These are phyloP conservation scores for Druon quercuslanigerum DNA, from an alignment of 1,140 invertebrate genomes.

Conservation along the genomic window DNA sequence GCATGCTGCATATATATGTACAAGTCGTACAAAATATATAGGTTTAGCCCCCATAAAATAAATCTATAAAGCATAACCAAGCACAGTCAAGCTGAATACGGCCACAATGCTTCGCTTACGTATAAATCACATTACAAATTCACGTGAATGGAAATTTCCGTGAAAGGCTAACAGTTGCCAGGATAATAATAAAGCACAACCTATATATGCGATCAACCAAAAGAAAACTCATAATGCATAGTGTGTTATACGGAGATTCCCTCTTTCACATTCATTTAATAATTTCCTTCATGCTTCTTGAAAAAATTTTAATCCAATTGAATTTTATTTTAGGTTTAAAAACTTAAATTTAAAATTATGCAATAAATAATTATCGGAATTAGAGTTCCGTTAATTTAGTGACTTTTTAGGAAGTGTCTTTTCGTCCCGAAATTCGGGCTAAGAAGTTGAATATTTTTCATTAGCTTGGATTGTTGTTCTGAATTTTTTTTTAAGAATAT, in stretches of 20 bases:
- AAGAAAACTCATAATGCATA: constrained; percentile 14
- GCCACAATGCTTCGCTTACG: constrained; percentile 33
- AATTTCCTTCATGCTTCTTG: neutral
- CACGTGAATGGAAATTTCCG: constrained; percentile 34
- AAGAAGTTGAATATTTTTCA: too few species aligned
- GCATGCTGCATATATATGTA: neutral
- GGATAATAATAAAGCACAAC: constrained; percentile 19
- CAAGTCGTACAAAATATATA: constrained; percentile 12
- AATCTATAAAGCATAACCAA: constrained; percentile 42
- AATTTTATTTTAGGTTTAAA: too few species aligned
- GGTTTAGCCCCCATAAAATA: constrained; percentile 33
- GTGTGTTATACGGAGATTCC: neutral
- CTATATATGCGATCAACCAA: neutral
- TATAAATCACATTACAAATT: constrained; percentile 43
- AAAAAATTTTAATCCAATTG: too few species aligned
- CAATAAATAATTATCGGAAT: too few species aligned
- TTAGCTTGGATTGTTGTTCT: too few species aligned
- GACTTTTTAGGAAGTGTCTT: too few species aligned
- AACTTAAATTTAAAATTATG: too few species aligned
- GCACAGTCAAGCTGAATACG: constrained; percentile 12
- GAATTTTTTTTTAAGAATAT: too few species aligned
- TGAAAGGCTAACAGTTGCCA: constrained; percentile 31
- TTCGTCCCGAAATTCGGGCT: too few species aligned
- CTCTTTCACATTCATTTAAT: neutral
- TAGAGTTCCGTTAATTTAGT: too few species aligned